Percentiles rank a stretch among this genome's conserved stretches.
phyloP scores from a whole-genome alignment of 2,797 vertebrate genomes.

The Mormyrops attenuatus region DNA sequence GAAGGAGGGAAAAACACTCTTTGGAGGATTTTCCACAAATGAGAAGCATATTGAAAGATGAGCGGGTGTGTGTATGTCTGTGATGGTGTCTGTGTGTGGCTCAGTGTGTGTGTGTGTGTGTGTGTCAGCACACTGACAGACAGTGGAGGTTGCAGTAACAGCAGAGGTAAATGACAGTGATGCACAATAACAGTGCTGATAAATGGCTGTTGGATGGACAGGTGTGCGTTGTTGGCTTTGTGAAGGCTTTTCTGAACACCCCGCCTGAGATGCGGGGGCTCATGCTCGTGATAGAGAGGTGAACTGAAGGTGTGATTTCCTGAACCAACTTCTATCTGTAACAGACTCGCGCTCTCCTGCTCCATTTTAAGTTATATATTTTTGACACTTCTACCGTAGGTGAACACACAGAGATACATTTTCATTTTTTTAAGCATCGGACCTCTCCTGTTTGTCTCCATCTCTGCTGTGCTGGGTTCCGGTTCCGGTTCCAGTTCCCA shows the following conservation, averaged over 20 bases:
- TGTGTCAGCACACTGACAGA: neutral
- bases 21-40: conserved; percentile 40
- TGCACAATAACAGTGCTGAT: conserved; percentile 20
- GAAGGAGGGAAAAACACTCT: conserved; percentile 33
- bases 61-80: neutral
- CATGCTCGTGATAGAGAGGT: conserved; percentile 22
- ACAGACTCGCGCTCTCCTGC: conserved; percentile 29
- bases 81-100: neutral
- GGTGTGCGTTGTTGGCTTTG: conserved; percentile 29
- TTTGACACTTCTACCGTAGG: conserved; percentile 21
- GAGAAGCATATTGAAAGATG: conserved; percentile 39
- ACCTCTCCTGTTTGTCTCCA: conserved; percentile 53
- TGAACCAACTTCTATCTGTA: conserved; percentile 38
- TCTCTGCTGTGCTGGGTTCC: conserved; percentile 75
- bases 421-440: conserved; percentile 32
- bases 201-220: conserved; percentile 38
- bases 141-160: conserved; percentile 27
- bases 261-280: neutral
- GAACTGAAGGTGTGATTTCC: conserved; percentile 37
- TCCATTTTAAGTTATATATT: conserved; percentile 18
- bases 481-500: conserved; percentile 64
- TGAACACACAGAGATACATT: neutral
- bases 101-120: neutral
- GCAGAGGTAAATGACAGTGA: neutral
- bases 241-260: conserved; percentile 45